Base-by-base conservation (phyloP, 2,888 invertebrate genomes). In the Clanis bilineata region DNA sequence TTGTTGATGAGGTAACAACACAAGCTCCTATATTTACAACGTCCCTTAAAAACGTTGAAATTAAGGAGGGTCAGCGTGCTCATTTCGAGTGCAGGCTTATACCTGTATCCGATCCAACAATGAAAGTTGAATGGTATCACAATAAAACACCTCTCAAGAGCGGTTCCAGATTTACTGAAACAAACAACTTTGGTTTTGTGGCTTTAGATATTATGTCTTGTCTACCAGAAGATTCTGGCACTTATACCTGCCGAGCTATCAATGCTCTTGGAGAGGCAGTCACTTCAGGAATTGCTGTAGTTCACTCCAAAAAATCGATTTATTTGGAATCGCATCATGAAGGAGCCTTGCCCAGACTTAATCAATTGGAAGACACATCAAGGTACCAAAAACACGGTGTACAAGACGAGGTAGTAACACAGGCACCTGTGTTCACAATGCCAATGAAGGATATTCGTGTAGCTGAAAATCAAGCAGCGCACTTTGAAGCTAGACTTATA, bases 171-270 rank as follows among this genome's bases (percentile, higher is more conserved):
- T 99, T 99, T 84, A 97, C 97, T 10, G 98, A 98, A 88, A 97
- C 98, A 7, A 97, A 98, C 79, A 99, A 98, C 88, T 99, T 99
- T 83, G 99, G 99, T 45, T 99, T 98, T 82, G 98, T 99, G 12
- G 98, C 98, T 23, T 93, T 99, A 61, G 99, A 99, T 80, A 98
- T 99, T 71, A 95, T 98, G 93, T 97, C 98, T 71, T 97, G 98
- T 62, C 95, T 98, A 76, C 97, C 98, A 7, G 99, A 99, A 83
- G 99, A 99, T 92, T 96, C 97, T 15, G 99, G 99, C 54, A 96
- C 96, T 0, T 99, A 99, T 82, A 98, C 98, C 0, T 97, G 98
- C 83, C 95, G 97, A 75, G 98, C 99, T 1, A 95, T 95, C 58
- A 99, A 99, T 77, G 96, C 96, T 57, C 93, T 97, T 15, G 99